A percentile compares a stretch with the other conserved stretches of the same genome.
These are phyloP conservation scores for Trissolcus basalis DNA, from an alignment of 1,140 invertebrate genomes.

Conservation along the genomic window DNA sequence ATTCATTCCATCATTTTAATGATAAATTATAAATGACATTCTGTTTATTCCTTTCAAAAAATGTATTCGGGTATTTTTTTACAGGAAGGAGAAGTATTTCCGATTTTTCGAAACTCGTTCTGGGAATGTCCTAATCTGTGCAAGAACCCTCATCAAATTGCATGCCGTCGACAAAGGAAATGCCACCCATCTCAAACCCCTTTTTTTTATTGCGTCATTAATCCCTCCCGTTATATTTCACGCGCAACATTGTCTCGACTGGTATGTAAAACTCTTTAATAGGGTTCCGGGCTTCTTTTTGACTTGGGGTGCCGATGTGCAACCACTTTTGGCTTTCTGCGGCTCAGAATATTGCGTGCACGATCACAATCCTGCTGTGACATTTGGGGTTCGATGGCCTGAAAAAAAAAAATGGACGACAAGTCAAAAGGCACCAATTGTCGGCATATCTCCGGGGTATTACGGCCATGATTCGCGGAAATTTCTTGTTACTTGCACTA, in stretches of 20 bases:
- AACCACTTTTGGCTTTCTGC: constrained; percentile 21
- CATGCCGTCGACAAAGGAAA: constrained; percentile 16
- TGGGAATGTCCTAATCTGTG: no score
- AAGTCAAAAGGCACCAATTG: constrained; percentile 15
- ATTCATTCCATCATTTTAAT: no score
- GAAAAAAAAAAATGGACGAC: constrained; percentile 29
- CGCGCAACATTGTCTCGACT: constrained; percentile 42
- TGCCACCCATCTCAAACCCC: constrained; percentile 28
- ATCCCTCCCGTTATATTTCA: constrained; percentile 49
- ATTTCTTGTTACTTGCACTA: constrained; percentile 45
- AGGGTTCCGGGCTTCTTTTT: constrained; percentile 42
- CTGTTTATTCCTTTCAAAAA: no score
- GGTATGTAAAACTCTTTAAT: constrained; percentile 57
- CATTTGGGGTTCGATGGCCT: constrained; percentile 24
- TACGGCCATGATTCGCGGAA: constrained; percentile 43
- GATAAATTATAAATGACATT: no score
- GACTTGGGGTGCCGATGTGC: constrained; percentile 30
- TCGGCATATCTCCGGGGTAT: constrained; percentile 17
- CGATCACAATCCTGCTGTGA: constrained; percentile 8
- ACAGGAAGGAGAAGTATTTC: no score
- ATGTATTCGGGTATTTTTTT: no score
- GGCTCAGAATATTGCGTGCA: constrained; percentile 17
- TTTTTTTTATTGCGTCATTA: constrained; percentile 35
- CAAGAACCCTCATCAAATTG: constrained; percentile 1
- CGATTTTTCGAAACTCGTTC: no score